Evolutionary conservation across 2,113 vertebrate genomes (phyloP).

Genomic region (Plecotus auritus): DNA sequence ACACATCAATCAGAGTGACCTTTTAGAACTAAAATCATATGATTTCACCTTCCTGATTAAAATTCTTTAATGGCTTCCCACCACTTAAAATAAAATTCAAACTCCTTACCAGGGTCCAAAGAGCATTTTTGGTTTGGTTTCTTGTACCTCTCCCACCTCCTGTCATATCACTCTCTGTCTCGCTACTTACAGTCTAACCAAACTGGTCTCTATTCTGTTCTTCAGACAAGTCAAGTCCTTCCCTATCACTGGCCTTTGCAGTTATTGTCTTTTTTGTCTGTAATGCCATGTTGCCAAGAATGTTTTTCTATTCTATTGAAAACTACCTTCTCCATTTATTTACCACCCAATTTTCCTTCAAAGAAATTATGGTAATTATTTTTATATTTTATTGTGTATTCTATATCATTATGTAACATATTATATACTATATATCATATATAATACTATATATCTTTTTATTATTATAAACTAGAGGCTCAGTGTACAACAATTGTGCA

Average conservation of each 20-base stretch:
- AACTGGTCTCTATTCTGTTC: not conserved
- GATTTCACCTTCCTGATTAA: not conserved
- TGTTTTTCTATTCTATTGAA: slow-evolving; percentile 19
- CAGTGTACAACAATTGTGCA: too few species aligned
- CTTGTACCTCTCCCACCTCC: not conserved
- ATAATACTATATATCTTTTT: not conserved
- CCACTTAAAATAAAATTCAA: not conserved
- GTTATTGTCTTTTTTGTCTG: not conserved
- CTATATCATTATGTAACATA: not conserved
- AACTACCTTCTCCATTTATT: not conserved
- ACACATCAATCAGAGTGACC: not conserved
- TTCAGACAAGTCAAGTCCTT: not conserved
- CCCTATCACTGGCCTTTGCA: not conserved
- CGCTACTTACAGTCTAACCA: not conserved
- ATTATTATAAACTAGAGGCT: not conserved
- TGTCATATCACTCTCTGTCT: not conserved
- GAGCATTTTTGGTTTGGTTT: not conserved
- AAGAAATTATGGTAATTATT: not conserved
- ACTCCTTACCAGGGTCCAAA: not conserved
- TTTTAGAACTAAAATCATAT: not conserved
- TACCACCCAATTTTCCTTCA: not conserved
- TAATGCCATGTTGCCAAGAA: not conserved
- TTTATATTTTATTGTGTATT: not conserved
- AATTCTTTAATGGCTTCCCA: not conserved
- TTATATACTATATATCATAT: not conserved